Evolutionary conservation across 2,888 invertebrate species (phyloP).

Genomic region (Neoascia interrupta): DNA sequence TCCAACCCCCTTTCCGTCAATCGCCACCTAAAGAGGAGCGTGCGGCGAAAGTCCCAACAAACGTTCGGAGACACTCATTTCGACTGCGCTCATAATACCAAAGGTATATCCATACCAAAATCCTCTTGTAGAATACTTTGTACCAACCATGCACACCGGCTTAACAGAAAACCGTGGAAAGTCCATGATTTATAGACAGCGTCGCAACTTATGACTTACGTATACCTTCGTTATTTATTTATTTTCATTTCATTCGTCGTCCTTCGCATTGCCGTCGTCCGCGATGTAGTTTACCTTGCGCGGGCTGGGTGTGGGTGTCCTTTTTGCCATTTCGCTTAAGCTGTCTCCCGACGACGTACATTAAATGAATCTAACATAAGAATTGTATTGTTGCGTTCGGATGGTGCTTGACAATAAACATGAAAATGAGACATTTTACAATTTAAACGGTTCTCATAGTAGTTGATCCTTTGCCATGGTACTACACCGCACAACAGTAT

Average conservation of each 20-base stretch:
- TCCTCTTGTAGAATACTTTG: slow-evolving; percentile 17
- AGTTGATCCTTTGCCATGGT: slow-evolving; percentile 39
- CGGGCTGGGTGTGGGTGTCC: background rate
- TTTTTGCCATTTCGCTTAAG: slow-evolving; percentile 23
- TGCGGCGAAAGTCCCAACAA: too few species aligned
- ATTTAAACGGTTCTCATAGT: slow-evolving; percentile 39
- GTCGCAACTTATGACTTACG: slow-evolving; percentile 57
- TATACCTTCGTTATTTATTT: slow-evolving; percentile 67
- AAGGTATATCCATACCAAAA: slow-evolving; percentile 33
- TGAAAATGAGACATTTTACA: slow-evolving; percentile 53
- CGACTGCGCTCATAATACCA: too few species aligned
- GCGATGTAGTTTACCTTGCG: background rate
- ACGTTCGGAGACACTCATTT: too few species aligned
- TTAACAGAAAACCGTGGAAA: slow-evolving; percentile 48
- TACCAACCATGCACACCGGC: background rate
- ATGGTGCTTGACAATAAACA: background rate
- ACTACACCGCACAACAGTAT: slow-evolving; percentile 8
- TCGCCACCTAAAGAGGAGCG: slow-evolving; percentile 41
- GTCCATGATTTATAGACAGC: slow-evolving; percentile 63
- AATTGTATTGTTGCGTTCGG: slow-evolving; percentile 20
- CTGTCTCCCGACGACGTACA: slow-evolving; percentile 7
- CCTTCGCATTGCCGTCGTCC: slow-evolving; percentile 29
- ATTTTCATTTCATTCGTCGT: slow-evolving; percentile 64
- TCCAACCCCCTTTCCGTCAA: slow-evolving; percentile 28
- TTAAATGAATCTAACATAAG: slow-evolving; percentile 20